Base-by-base conservation (phyloP, 37 sponge, comb jelly and placozoan genomes). In the Eunapius fragilis region DNA sequence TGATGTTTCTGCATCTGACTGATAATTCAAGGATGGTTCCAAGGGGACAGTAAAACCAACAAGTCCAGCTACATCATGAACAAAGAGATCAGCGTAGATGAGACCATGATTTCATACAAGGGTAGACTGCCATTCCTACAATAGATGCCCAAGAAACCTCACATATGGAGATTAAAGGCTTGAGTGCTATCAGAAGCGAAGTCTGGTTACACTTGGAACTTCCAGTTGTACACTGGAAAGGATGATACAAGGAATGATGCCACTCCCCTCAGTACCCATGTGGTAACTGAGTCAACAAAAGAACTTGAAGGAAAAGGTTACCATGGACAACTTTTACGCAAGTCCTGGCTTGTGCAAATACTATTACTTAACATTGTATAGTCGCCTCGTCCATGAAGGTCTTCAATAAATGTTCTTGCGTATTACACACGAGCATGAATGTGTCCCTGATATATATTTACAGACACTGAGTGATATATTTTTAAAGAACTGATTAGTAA, bases 321-420 rank as follows among this genome's bases (percentile, higher is more conserved):
- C 69, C 41, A 67, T 78, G n/a, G 90, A 89, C 70, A 89, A 89
- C 49, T 84, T 71, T 41, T 86, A 90, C 71, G 80, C 86, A 27
- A 82, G 86, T 50, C 91, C 91, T 14, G 31, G 58, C 35, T 78
- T 90, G 11, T 80, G 49, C 47, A 26, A 49, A 28, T 30, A 48
- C n/a, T n/a, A n/a, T n/a, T n/a, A n/a, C n/a, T n/a, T n/a, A n/a
- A n/a, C n/a, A n/a, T n/a, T n/a, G n/a, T n/a, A n/a, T n/a, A n/a
- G n/a, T n/a, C n/a, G n/a, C n/a, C n/a, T n/a, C n/a, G n/a, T n/a
- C n/a, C n/a, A n/a, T n/a, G n/a, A n/a, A n/a, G n/a, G n/a, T n/a
- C n/a, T n/a, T n/a, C n/a, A n/a, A n/a, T n/a, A n/a, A n/a, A n/a
- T n/a, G n/a, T n/a, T n/a, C n/a, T n/a, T n/a, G n/a, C n/a, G n/a